Percentiles rank a stretch among this genome's conserved stretches.
Evolutionary conservation across 2,113 vertebrate species (phyloP).

Genomic region (Thermophis baileyi): DNA sequence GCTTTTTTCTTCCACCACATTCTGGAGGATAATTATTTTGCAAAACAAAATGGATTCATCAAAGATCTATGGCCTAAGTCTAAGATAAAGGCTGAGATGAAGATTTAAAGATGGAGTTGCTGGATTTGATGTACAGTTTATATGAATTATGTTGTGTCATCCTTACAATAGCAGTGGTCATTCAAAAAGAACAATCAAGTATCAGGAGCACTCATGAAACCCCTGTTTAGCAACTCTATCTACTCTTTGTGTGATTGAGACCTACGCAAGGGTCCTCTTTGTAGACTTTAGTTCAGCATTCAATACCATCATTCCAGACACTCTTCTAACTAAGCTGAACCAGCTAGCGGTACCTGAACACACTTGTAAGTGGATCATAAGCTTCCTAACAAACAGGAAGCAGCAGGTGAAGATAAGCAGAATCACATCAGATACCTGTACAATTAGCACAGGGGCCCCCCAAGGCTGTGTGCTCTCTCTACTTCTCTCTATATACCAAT

Average conservation of each 20-base stretch:
- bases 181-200: neutral
- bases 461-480: no score
- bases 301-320: no score
- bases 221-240: neutral
- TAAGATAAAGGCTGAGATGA: neutral
- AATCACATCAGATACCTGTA: no score
- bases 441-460: no score
- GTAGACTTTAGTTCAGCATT: no score
- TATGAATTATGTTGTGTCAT: neutral
- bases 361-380: no score
- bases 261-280: no score
- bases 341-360: no score
- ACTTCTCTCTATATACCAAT: no score
- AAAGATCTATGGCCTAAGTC: neutral
- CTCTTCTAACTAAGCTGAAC: no score
- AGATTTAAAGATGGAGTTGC: neutral
- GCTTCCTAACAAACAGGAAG: no score
- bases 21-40: neutral
- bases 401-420: no score
- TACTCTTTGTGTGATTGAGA: neutral
- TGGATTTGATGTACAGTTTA: neutral
- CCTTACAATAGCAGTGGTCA: neutral
- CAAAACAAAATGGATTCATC: neutral
- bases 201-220: neutral
- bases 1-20: neutral